These are phyloP conservation scores for Nyleta sp. DNA, from an alignment of 2,888 invertebrate genomes.

Conservation along the genomic window DNA sequence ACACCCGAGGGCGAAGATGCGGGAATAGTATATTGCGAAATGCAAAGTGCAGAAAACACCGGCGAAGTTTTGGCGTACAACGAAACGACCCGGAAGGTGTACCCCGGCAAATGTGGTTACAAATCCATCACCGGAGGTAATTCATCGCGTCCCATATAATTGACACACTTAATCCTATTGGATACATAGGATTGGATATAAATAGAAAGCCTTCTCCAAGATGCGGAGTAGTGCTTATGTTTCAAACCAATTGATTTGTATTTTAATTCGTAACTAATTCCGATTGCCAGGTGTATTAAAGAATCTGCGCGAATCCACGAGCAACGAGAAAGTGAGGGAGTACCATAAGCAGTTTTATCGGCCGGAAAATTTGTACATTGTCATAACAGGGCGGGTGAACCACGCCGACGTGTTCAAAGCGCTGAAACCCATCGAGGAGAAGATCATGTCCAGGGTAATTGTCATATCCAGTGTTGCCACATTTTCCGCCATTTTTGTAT, in stretches of 20 bases:
- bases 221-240: no score
- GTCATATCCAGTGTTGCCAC: no score
- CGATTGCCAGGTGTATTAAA: conserved; percentile 85
- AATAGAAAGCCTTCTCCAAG: no score
- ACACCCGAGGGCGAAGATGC: conserved; percentile 94
- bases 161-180: no score
- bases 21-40: conserved; percentile 98
- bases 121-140: conserved; percentile 92
- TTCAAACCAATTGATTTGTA: no score
- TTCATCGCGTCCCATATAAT: no score
- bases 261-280: no score
- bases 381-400: conserved; percentile 92
- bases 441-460: conserved; percentile 88
- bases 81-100: conserved; percentile 87
- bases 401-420: conserved; percentile 89
- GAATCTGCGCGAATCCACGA: conserved; percentile 91
- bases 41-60: conserved; percentile 94
- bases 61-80: conserved; percentile 88
- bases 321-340: conserved; percentile 90
- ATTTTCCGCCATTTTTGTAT: no score
- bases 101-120: conserved; percentile 92
- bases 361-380: conserved; percentile 93
- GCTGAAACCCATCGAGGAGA: conserved; percentile 89
- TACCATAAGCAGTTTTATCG: conserved; percentile 95
- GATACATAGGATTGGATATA: no score